phyloP scores from a whole-genome alignment of 1,140 invertebrate species.

The Tribolium madens region DNA sequence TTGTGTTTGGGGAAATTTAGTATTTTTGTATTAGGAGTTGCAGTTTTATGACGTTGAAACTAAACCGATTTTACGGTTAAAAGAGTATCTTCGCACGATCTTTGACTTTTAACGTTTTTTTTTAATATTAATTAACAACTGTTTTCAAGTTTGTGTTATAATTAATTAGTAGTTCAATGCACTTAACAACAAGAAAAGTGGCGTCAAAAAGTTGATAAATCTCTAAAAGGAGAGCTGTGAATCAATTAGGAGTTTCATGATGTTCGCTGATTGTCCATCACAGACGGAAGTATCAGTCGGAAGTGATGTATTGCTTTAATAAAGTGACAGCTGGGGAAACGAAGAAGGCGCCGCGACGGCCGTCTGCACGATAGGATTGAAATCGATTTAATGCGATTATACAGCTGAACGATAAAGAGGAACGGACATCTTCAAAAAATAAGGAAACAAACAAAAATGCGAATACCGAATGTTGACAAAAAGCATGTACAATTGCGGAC shows the following conservation, averaged over 20 bases:
- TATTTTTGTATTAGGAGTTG: background rate
- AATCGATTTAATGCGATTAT: background rate
- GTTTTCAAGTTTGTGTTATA: too few relatives aligned
- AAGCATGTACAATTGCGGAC: too few relatives aligned
- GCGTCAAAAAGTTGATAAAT: background rate
- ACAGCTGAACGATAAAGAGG: background rate
- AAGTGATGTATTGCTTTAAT: constrained; percentile 48
- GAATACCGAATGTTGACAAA: too few relatives aligned
- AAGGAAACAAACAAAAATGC: too few relatives aligned
- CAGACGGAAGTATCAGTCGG: constrained; percentile 6
- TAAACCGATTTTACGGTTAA: background rate
- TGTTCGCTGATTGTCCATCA: constrained; percentile 32
- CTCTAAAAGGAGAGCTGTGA: constrained; percentile 3
- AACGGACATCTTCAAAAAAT: too few relatives aligned
- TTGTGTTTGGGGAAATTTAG: background rate
- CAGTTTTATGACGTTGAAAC: background rate
- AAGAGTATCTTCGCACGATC: background rate
- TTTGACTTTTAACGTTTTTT: background rate
- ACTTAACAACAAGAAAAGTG: background rate
- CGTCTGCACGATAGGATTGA: background rate
- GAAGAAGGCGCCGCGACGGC: background rate
- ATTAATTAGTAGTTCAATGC: too few relatives aligned
- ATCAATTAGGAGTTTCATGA: constrained; percentile 24
- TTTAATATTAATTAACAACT: background rate
- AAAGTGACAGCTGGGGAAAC: constrained; percentile 33